Evolutionary conservation across 1,140 invertebrate species (phyloP), one percentile per base, ranked within the genome.

Genomic region (Antheraea mylitta): DNA sequence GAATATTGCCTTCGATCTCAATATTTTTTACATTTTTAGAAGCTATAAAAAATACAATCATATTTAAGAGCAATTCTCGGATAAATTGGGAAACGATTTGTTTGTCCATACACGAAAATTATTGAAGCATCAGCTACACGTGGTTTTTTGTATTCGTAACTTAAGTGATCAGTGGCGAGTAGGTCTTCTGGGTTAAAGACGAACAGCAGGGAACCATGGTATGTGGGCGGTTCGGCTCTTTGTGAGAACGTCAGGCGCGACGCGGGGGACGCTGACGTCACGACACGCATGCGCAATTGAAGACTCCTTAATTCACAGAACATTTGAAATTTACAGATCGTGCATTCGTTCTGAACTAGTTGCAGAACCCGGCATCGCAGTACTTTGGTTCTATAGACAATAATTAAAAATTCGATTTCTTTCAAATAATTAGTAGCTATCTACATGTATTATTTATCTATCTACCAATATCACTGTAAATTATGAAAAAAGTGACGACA

Each of bases 231-330:
- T 53, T 53, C 30, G 65, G 65, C 22, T 36, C 64, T 53, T 65
- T 53, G 64, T 65, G 67, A 78, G 74, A 74, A 78, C 76, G 77
- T 58, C 69, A 63, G 70, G 79, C 74, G 83, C 70, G 82, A 78
- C 78, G 78, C 68, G 78, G 69, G 80, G 80, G 74, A 81, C 70
- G 79, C 80, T 91, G 89, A 90, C 87, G 89, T 91, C 87, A 91
- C 75, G 13, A 18, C 74, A 78, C 89, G 84, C 89, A 83, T 82
- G 89, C 87, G 89, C 81, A 70, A 18, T 62, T 7, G 10, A n/a
- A n/a, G 48, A 73, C 79, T 91, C 87, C 86, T 89, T 86, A 65
- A 64, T 78, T 73, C 64, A 73, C 72, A 89, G 89, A 83, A n/a
- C 69, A 88, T n/a, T 37, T 3, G 30, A 64, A 65, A 36, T 18